These are phyloP conservation scores for Aphaenogaster floridana DNA, from an alignment of 1,140 invertebrate species.

Conservation along the genomic window DNA sequence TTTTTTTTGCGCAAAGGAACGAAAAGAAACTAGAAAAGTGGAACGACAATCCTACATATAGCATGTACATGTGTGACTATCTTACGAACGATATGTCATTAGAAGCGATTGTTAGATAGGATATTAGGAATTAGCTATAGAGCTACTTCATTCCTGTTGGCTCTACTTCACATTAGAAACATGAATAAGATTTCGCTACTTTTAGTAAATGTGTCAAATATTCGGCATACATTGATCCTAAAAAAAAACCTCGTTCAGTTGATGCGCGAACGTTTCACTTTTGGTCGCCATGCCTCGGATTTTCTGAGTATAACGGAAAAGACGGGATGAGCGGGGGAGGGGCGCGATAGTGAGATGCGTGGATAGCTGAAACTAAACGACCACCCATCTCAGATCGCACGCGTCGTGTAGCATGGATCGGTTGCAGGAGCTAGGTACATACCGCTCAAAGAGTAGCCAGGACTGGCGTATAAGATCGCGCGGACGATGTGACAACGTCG, in stretches of 20 bases:
- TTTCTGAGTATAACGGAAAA: background rate
- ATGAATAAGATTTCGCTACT: background rate
- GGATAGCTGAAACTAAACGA: conserved; percentile 66
- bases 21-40: background rate
- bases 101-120: background rate
- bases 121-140: background rate
- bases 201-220: conserved; percentile 10
- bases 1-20: background rate
- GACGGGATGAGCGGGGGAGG: too few relatives aligned
- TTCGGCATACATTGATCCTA: background rate
- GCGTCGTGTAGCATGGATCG: conserved; percentile 80
- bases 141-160: background rate
- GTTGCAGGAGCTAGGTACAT: conserved; percentile 76
- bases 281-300: background rate
- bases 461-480: conserved; percentile 78
- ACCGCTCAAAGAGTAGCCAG: conserved; percentile 82
- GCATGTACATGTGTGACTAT: background rate
- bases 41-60: background rate
- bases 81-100: background rate
- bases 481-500: conserved; percentile 84
- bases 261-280: background rate
- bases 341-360: conserved; percentile 17
- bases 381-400: conserved; percentile 57
- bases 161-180: background rate
- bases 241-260: background rate